phyloP scores from a whole-genome alignment of 2,113 vertebrate species.

The Argyrosomus japonicus region DNA sequence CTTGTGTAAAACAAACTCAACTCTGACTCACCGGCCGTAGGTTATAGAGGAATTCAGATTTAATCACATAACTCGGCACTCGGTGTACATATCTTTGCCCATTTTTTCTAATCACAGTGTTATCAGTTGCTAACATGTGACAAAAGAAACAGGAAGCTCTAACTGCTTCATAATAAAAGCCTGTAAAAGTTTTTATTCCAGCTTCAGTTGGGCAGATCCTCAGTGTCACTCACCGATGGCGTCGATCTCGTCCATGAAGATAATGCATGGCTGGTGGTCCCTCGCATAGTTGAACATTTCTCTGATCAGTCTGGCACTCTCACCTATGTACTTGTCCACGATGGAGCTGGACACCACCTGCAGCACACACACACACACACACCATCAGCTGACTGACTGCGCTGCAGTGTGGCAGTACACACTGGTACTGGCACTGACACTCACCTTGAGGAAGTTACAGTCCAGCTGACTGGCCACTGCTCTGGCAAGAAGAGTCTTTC shows the following conservation, averaged over 20 bases:
- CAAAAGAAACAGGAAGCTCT: not conserved
- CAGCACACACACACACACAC: no score
- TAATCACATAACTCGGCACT: no score
- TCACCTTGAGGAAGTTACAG: slow-evolving; percentile 98
- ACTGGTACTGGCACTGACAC: not conserved
- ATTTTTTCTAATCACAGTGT: no score
- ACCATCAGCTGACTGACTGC: not conserved
- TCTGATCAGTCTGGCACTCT: slow-evolving; percentile 96
- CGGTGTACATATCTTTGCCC: no score
- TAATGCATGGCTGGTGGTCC: slow-evolving; percentile 98
- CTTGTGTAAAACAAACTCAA: no score
- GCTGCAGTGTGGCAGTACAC: not conserved
- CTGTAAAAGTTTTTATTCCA: no score
- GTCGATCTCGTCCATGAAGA: slow-evolving; percentile 99
- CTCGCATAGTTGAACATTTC: slow-evolving; percentile 99
- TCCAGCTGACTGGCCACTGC: slow-evolving; percentile 98
- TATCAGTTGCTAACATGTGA: no score
- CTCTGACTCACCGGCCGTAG: no score
- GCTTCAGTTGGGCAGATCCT: no score
- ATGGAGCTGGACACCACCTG: slow-evolving; percentile 99
- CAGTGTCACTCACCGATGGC: slow-evolving; percentile 89
- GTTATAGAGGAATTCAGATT: no score
- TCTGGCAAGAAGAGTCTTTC: slow-evolving; percentile 96
- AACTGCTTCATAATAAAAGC: not conserved
- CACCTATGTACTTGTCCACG: slow-evolving; percentile 99